Conservation (phyloP, 2,797 vertebrate species). For the Rallus crepitans region DNA sequence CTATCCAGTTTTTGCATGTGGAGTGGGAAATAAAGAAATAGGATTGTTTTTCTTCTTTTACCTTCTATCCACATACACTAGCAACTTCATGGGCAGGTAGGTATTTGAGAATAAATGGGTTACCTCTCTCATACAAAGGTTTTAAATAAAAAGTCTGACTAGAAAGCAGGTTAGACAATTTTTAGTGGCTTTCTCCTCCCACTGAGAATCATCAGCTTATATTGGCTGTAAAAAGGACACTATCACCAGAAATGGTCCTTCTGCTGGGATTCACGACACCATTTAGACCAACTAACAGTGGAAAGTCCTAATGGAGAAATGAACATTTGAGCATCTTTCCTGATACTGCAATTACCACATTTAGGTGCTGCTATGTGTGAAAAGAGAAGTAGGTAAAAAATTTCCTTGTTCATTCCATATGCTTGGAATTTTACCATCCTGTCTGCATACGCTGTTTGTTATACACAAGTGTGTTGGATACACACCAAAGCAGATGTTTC, state of each 20-base stretch:
- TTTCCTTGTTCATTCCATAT: conserved; percentile 14
- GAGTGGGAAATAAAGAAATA: conserved; percentile 20
- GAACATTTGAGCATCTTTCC: conserved; percentile 59
- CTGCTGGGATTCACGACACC: conserved; percentile 46
- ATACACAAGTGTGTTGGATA: background rate
- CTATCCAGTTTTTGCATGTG: background rate
- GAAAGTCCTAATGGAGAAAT: conserved; percentile 64
- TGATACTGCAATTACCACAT: conserved; percentile 40
- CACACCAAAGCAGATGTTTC: background rate
- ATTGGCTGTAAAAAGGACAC: conserved; percentile 59
- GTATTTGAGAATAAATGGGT: conserved; percentile 46
- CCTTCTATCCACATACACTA: background rate
- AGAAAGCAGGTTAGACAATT: conserved; percentile 49
- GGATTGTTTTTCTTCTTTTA: conserved; percentile 33
- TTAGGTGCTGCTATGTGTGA: conserved; percentile 44
- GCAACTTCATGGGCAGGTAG: conserved; percentile 8
- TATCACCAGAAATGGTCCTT: conserved; percentile 60
- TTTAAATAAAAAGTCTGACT: conserved; percentile 37
- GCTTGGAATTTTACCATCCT: background rate
- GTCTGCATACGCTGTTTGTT: background rate
- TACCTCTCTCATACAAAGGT: conserved; percentile 18
- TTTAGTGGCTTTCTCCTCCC: conserved; percentile 52
- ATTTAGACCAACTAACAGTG: conserved; percentile 53
- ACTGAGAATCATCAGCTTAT: conserved; percentile 46
- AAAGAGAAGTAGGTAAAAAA: conserved; percentile 47